Evolutionary conservation across 2,888 invertebrate genomes (phyloP).

Genomic region (Agelastica alni): DNA sequence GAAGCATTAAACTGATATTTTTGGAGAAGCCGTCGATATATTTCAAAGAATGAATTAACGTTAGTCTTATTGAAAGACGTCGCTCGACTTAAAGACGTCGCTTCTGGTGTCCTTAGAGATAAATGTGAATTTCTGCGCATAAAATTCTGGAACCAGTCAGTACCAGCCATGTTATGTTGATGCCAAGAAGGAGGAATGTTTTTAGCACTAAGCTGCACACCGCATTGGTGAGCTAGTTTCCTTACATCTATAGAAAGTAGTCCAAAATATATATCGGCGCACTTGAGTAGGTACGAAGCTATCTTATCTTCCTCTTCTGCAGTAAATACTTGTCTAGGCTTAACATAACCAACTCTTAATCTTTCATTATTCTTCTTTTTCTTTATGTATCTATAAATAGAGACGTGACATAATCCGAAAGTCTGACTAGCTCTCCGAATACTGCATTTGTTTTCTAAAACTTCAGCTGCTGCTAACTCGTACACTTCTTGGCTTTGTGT

Average conservation of each 20-base stretch:
- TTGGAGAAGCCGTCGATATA: conserved; percentile 5
- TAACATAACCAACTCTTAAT: neutral
- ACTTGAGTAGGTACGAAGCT: conserved; percentile 1
- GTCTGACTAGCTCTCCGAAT: conserved; percentile 1
- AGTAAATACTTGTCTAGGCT: neutral
- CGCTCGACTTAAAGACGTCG: no score
- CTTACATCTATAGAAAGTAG: neutral
- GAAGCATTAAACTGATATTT: conserved; percentile 6
- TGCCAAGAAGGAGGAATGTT: neutral
- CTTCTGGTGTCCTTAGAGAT: neutral
- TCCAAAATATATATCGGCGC: conserved; percentile 1
- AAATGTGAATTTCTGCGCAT: neutral
- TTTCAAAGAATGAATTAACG: conserved; percentile 5
- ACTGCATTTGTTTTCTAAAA: conserved; percentile 9
- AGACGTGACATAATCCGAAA: conserved; percentile 1
- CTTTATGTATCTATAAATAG: neutral
- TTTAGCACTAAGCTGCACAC: neutral
- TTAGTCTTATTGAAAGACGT: neutral
- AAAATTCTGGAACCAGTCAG: conserved; percentile 1
- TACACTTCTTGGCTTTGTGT: conserved; percentile 10
- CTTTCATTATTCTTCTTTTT: neutral
- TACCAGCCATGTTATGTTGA: neutral
- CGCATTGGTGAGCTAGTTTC: conserved; percentile 3
- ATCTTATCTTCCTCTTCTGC: neutral
- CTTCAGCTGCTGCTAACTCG: conserved; percentile 5